Base-by-base conservation (phyloP, 2,113 vertebrate species). In the Ursus arctos region DNA sequence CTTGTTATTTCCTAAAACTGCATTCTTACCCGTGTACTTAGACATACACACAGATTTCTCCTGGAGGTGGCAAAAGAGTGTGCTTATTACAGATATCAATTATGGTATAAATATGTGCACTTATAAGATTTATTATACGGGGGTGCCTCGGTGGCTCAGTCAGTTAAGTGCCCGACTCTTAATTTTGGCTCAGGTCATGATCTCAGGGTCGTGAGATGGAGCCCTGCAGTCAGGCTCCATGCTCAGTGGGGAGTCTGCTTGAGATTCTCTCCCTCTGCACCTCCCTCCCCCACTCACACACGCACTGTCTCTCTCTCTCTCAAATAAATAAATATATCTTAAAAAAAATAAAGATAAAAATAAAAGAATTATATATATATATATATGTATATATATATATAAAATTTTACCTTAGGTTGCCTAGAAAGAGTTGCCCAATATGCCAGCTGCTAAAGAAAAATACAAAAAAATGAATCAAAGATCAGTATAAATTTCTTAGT, bases 341-440 rank as follows among this genome's bases (percentile, higher is more conserved):
- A 2, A 4, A 7, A 36, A 69, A 69, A 69, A 67, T 65, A 67
- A 33, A 67, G 63, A 69, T 36, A 69, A 69, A 36, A 69, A 69
- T 16, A 69, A 69, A 69, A n/a, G 16, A 69, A 36, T n/a, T 71
- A 47, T 10, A 1, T 33, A 86, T 57, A 67, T 57, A 67, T 88
- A 85, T 43, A 40, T 71, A 47, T 10, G 36, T 36, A 36, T 18
- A 59, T 63, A 63, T 83, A 40, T 40, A 40, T 40, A 40, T 40
- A 40, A 1, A 87, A 85, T 0, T 79, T 98, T 99, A 99, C 98
- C 98, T 99, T 98, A 31, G 97, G 98, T 59, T 98, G 98, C n/a
- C 91, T 88, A 71, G 97, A 98, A 92, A 98, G 94, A 80, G 97
- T 96, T 98, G 97, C 98, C 99, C 98, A 99, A 83, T 99, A 96